Base-by-base conservation (phyloP, 2,888 invertebrate genomes). In the Dysmachus trigonus region DNA sequence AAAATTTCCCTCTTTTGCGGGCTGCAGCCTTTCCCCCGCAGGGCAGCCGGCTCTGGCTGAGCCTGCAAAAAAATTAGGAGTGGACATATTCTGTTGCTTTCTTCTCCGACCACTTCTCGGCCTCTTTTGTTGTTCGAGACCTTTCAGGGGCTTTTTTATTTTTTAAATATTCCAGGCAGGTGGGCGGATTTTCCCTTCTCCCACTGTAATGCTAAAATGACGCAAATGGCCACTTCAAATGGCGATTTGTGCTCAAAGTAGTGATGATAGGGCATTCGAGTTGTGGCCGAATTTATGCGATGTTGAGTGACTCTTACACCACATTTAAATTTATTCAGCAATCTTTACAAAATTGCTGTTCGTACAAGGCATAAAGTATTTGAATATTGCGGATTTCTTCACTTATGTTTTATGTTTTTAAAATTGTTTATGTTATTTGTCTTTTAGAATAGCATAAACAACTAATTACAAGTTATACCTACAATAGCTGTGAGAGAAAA, bases 1-100 rank as follows among this genome's bases (percentile, higher is more conserved):
- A 86, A 84, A 87, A 86, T 85, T 85, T 87, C 85, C 85, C 81
- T 85, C 74, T 72, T 53, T 85, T 72, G 83, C 72, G 62, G 38
- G 53, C 71, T 72, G 53, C 71, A 83, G 31, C 35, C 35, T 41
- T 83, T 83, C 33, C 18, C 47, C 72, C 33, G 77, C 41, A 77
- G 47, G 27, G 47, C 27, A 47, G 33, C 31, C n/a, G n/a, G n/a
- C n/a, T n/a, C 41, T 13, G 38, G 81, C n/a, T 53, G 22, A 81
- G 31, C 33, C 33, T 81, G 33, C 47, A 62, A 62, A 62, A 62
- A 62, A 53, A 41, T 18, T 35, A 38, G 81, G 62, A 81, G 62
- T 81, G 81, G 62, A 81, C 81, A 53, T 51, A 81, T 81, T 81
- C 81, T 81, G 30, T 77, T 77, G 77, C 77, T 41, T 77, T 47